Percentiles rank a stretch among this genome's conserved stretches.
Evolutionary conservation across 2,797 vertebrate species (phyloP).

Genomic region (Argya squamiceps): DNA sequence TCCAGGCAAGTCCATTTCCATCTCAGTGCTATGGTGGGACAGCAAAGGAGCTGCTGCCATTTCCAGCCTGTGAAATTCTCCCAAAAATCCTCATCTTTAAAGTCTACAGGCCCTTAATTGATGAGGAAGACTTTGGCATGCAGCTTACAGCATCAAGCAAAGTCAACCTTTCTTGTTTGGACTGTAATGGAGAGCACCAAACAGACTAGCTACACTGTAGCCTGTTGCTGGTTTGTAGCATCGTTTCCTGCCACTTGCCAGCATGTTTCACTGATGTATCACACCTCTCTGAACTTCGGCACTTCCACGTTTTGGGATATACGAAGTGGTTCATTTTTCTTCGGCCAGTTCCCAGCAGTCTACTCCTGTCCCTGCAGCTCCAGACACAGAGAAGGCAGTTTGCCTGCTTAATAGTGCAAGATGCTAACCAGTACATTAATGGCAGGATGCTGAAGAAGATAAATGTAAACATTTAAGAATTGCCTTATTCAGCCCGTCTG

Average conservation of each 20-base stretch:
- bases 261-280: background rate
- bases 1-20: background rate
- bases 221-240: background rate
- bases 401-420: background rate
- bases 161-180: background rate
- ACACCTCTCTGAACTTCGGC: background rate
- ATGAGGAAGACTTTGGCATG: background rate
- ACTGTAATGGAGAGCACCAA: background rate
- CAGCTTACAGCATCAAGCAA: background rate
- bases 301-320: background rate
- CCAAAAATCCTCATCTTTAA: background rate
- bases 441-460: background rate
- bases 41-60: background rate
- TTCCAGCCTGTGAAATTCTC: background rate
- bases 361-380: background rate
- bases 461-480: constrained; percentile 7
- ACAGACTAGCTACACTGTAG: rapidly evolving
- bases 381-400: background rate
- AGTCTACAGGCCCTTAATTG: background rate
- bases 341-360: background rate
- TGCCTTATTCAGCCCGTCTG: background rate
- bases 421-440: background rate
- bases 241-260: background rate
- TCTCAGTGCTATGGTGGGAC: background rate
- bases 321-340: background rate